A percentile compares a stretch with the other conserved stretches of the same genome.
Evolutionary conservation across 2,797 vertebrate genomes (phyloP).

Genomic region (Neosalanx taihuensis): DNA sequence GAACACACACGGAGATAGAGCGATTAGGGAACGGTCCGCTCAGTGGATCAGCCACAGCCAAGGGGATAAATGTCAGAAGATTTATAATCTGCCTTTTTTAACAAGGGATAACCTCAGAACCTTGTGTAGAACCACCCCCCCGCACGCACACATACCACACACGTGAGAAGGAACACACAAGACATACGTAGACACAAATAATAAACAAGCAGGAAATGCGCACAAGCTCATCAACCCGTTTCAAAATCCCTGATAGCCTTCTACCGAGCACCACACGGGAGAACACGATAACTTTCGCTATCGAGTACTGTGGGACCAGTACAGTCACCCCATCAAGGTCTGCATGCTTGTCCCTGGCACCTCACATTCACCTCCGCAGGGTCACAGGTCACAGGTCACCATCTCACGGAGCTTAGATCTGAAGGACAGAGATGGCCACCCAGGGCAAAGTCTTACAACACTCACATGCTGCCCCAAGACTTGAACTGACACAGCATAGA

Average conservation of each 20-base stretch:
- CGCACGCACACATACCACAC: neutral
- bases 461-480: neutral
- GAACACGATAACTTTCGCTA: no score
- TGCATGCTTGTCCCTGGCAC: conserved; percentile 17
- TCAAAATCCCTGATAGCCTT: no score
- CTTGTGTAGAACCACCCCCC: conserved; percentile 10
- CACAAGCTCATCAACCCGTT: no score
- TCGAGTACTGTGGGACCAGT: neutral
- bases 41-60: conserved; percentile 37
- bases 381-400: conserved; percentile 43
- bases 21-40: conserved; percentile 43
- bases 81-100: conserved; percentile 43
- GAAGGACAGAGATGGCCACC: conserved; percentile 14
- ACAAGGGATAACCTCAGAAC: conserved; percentile 28
- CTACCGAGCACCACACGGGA: no score
- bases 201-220: neutral
- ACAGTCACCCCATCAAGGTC: conserved; percentile 5
- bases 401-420: conserved; percentile 48
- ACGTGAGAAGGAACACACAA: neutral
- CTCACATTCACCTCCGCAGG: conserved; percentile 37
- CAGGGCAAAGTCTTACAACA: neutral
- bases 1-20: conserved; percentile 33
- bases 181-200: neutral
- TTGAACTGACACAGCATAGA: neutral
- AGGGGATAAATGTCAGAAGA: conserved; percentile 59